A percentile compares a stretch with the other conserved stretches of the same genome.
Evolutionary conservation across 2,113 vertebrate species (phyloP).

Genomic region (Centrocercus urophasianus): DNA sequence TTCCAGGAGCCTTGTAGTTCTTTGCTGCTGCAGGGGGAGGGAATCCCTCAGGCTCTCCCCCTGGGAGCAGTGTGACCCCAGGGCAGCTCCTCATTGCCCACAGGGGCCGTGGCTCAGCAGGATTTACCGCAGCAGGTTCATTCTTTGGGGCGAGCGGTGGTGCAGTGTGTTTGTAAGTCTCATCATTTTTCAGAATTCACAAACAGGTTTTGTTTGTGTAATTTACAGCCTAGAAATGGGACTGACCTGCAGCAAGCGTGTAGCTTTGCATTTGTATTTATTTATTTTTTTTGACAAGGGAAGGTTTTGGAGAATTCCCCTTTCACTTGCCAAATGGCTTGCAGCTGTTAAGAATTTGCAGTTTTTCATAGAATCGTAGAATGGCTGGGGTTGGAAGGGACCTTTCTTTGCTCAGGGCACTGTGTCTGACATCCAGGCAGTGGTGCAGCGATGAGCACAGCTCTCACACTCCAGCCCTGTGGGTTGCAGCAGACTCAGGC

Average conservation of each 20-base stretch:
- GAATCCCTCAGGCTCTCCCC: background rate
- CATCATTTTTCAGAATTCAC: slow-evolving; percentile 5
- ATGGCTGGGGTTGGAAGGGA: no score
- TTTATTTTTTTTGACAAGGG: background rate
- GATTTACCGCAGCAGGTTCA: slow-evolving; percentile 39
- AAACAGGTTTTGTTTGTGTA: background rate
- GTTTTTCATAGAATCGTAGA: background rate
- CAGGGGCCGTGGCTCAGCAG: background rate
- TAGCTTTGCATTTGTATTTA: background rate
- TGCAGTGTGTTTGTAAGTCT: background rate
- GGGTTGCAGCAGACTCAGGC: background rate
- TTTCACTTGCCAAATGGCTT: background rate
- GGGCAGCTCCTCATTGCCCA: slow-evolving; percentile 42
- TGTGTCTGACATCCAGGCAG: no score
- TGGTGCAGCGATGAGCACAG: accelerated
- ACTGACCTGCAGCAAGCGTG: background rate
- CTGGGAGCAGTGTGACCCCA: slow-evolving; percentile 45
- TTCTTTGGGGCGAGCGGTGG: background rate
- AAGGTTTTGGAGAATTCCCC: background rate
- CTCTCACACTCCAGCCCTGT: accelerated
- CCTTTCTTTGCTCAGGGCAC: no score
- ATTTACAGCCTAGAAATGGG: slow-evolving; percentile 1
- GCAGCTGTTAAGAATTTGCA: background rate
- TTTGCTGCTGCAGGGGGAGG: slow-evolving; percentile 42
- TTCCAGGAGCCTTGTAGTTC: background rate